Percentiles rank a stretch among this genome's conserved stretches.
Conservation (phyloP, 2,888 invertebrate species). For the Lochmaea crataegi region DNA sequence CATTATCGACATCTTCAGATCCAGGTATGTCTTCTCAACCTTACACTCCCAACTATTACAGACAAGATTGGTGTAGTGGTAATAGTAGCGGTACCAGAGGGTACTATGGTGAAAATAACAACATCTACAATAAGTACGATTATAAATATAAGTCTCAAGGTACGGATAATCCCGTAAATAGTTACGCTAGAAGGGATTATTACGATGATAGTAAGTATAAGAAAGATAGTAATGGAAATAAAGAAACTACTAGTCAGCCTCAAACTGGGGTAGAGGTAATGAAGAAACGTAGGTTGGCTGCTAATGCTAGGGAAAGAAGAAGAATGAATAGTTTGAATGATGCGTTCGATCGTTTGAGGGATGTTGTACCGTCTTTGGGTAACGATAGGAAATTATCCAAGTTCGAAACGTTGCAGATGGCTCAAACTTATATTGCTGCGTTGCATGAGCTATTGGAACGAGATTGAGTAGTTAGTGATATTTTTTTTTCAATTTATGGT, state of each 20-base stretch:
- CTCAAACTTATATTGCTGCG: conserved; percentile 79
- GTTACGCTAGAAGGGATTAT: conserved; percentile 51
- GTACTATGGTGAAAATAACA: conserved; percentile 63
- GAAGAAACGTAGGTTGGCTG: conserved; percentile 74
- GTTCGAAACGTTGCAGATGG: conserved; percentile 83
- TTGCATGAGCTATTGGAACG: conserved; percentile 72
- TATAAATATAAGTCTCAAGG: conserved; percentile 52
- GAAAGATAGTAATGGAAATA: conserved; percentile 27
- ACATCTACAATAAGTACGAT: conserved; percentile 57
- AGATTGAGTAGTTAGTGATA: conserved; percentile 55
- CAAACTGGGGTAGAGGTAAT: conserved; percentile 61
- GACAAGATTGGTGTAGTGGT: conserved; percentile 52
- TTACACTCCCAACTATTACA: conserved; percentile 61
- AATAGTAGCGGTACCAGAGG: conserved; percentile 47
- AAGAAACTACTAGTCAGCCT: conserved; percentile 37
- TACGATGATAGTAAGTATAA: conserved; percentile 51
- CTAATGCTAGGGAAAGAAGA: conserved; percentile 79
- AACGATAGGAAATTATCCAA: conserved; percentile 79
- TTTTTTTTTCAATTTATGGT: background rate
- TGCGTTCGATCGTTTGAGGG: conserved; percentile 77
- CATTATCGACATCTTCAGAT: conserved; percentile 57
- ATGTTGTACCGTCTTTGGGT: conserved; percentile 77
- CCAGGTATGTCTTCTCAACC: conserved; percentile 63
- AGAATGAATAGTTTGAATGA: conserved; percentile 81
- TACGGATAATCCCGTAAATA: conserved; percentile 44